A percentile compares a stretch with the other conserved stretches of the same genome.
Evolutionary conservation across 2,113 vertebrate genomes (phyloP).

Genomic region (Motacilla alba): DNA sequence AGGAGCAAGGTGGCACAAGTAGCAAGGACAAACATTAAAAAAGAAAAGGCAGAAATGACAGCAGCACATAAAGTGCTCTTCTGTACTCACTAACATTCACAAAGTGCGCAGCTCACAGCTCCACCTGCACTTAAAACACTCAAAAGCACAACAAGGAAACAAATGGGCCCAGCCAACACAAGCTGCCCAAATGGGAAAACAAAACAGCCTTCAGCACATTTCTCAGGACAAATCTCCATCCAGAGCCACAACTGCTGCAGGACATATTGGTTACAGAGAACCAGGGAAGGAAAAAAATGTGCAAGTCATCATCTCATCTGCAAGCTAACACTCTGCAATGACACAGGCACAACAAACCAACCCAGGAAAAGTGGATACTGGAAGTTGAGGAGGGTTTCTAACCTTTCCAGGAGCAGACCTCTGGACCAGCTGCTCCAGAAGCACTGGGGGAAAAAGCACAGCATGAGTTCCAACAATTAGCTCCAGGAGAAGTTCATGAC

Average conservation of each 20-base stretch:
- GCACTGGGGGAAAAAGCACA: slow-evolving; percentile 1
- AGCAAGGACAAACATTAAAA: not conserved
- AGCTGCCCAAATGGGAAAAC: not conserved
- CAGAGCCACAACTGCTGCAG: not conserved
- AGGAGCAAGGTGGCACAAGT: not conserved
- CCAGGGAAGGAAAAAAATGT: not conserved
- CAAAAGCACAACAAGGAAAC: not conserved
- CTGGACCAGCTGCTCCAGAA: slow-evolving; percentile 25
- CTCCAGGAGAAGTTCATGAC: not conserved
- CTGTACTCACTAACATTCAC: not conserved
- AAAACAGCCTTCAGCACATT: not conserved
- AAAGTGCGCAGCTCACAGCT: not conserved
- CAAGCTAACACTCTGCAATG: not conserved
- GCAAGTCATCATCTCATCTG: slow-evolving; percentile 47
- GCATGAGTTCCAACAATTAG: not conserved
- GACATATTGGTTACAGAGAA: not conserved
- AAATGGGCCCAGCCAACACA: not conserved
- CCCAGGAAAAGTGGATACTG: not conserved
- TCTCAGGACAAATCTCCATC: not conserved
- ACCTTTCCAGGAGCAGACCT: slow-evolving; percentile 21
- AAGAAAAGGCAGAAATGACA: not conserved
- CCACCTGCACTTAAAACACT: not conserved
- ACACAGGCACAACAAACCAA: not conserved
- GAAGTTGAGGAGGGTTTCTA: not conserved
- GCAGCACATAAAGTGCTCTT: not conserved